Base-by-base conservation (phyloP, 2,797 vertebrate species). In the Tangara arthus region DNA sequence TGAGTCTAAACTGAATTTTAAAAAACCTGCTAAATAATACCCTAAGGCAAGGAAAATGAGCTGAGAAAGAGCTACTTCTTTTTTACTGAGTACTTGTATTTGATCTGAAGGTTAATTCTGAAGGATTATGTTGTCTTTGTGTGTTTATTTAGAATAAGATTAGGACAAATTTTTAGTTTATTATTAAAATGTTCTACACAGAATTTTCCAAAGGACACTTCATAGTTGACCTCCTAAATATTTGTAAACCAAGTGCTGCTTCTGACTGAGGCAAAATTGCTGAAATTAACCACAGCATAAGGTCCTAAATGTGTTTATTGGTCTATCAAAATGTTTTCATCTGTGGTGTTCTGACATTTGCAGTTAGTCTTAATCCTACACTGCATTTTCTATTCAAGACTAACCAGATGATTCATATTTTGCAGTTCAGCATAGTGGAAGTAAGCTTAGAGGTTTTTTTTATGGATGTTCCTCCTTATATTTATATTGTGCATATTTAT, bases 101-200 rank as follows among this genome's bases (percentile, higher is more conserved):
- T 92, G 82, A 92, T 82, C 86, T 61, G 79, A 77, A 95, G 83
- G 88, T 95, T 97, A 97, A 92, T 92, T 93, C 83, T 87, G 64
- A 93, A 70, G 81, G 56, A 96, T 94, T 93, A 91, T 82, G 56
- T 60, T 2, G 2, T 37, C 37, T 66, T 89, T 80, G 30, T 88
- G 46, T 82, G 37, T 87, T 87, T 93, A 76, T 70, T 95, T 82
- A 73, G 49, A 87, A 65, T 66, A 82, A 90, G 73, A 95, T 93
- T 92, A 95, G 41, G 81, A 89, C 41, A 95, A 95, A 87, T 77
- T 30, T 93, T 94, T 56, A 79, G 39, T 91, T 93, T 93, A 77
- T 90, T 95, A 90, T 89, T 82, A 84, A 90, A 93, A 69, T 52
- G 27, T 66, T 87, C 52, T 64, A 73, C 63, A 60, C 18, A n/a